A percentile compares a stretch with the other conserved stretches of the same genome.
Conservation (phyloP, 1,140 invertebrate species). For the Ceratina calcarata region DNA sequence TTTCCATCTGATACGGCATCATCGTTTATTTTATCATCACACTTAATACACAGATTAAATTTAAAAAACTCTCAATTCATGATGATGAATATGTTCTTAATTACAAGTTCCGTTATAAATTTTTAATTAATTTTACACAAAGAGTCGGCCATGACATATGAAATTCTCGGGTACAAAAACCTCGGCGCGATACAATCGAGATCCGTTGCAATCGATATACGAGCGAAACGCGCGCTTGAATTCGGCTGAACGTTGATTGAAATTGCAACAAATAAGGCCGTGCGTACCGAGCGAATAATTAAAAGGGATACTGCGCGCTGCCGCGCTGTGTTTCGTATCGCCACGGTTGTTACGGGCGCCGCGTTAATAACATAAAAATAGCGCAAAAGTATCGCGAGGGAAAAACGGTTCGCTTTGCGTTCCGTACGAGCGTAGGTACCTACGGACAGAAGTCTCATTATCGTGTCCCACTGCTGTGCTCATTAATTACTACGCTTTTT, state of each 20-base stretch:
- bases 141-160: not conserved
- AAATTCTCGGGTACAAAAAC: not conserved
- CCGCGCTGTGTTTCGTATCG: constrained; percentile 1
- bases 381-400: constrained; percentile 17
- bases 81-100: no score
- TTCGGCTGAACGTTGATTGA: not conserved
- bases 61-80: no score
- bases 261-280: not conserved
- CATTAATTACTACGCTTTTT: constrained; percentile 43
- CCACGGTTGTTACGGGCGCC: no score
- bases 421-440: not conserved
- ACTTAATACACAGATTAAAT: no score
- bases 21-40: no score
- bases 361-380: constrained; percentile 33
- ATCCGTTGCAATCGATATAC: not conserved
- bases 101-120: no score
- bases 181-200: not conserved
- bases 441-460: constrained; percentile 35
- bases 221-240: not conserved
- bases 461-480: constrained; percentile 25
- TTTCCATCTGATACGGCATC: no score
- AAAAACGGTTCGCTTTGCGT: constrained; percentile 2
- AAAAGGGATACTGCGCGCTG: constrained; percentile 18
- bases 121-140: no score
- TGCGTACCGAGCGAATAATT: constrained; percentile 19